A percentile compares a stretch with the other conserved stretches of the same genome.
Evolutionary conservation across 1,140 invertebrate species (phyloP).

Genomic region (Galleria mellonella): DNA sequence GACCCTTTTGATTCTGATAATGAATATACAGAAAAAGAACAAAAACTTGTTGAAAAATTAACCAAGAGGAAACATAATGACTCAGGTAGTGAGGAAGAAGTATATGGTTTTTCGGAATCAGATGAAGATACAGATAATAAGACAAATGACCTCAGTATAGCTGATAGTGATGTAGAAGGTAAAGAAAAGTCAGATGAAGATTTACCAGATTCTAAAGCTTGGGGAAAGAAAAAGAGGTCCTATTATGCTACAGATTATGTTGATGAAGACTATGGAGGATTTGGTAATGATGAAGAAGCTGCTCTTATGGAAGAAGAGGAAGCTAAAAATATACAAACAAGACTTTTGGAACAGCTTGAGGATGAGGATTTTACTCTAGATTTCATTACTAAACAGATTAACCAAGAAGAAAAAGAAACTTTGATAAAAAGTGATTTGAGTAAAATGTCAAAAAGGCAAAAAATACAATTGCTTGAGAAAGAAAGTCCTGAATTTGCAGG

Average conservation of each 20-base stretch:
- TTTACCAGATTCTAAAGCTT: slow-evolving; percentile 86
- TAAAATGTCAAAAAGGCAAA: slow-evolving; percentile 83
- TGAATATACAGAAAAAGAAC: slow-evolving; percentile 80
- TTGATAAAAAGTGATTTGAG: slow-evolving; percentile 83
- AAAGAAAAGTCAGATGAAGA: slow-evolving; percentile 79
- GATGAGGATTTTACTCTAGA: slow-evolving; percentile 88
- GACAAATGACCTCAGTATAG: slow-evolving; percentile 68
- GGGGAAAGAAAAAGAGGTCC: slow-evolving; percentile 86
- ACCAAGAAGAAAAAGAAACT: slow-evolving; percentile 65
- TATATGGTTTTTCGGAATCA: slow-evolving; percentile 78
- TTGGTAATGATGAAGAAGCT: slow-evolving; percentile 80
- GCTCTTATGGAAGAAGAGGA: slow-evolving; percentile 91
- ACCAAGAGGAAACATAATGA: slow-evolving; percentile 71
- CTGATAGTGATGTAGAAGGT: slow-evolving; percentile 84
- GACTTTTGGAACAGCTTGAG: slow-evolving; percentile 84
- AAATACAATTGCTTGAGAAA: slow-evolving; percentile 83
- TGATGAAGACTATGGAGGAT: slow-evolving; percentile 88
- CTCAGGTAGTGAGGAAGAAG: slow-evolving; percentile 79
- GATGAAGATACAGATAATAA: slow-evolving; percentile 62
- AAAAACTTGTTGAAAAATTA: slow-evolving; percentile 77
- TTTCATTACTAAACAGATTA: slow-evolving; percentile 66
- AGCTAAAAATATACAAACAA: slow-evolving; percentile 86
- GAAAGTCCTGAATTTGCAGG: slow-evolving; percentile 89
- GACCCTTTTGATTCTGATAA: slow-evolving; percentile 82
- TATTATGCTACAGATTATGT: slow-evolving; percentile 93